Percentiles rank a stretch among this genome's conserved stretches.
Conservation (phyloP, 2,888 invertebrate species). For the Pyrrhosoma nymphula region DNA sequence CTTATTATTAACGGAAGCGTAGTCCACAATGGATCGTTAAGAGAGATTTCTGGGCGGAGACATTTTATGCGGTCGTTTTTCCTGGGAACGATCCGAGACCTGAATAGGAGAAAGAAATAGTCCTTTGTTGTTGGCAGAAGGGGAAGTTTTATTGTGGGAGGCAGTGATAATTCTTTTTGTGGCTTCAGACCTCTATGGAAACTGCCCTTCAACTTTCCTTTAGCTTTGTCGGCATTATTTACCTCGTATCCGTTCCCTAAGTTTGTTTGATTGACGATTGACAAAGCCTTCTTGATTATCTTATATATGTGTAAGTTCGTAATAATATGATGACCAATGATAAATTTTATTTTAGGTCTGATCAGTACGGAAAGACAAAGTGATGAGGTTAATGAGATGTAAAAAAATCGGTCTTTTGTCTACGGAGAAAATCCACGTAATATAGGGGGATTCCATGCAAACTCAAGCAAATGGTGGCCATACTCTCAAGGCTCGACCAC, state of each 20-base stretch:
- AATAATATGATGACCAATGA: background rate
- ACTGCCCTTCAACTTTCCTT: background rate
- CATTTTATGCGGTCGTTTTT: constrained; percentile 12
- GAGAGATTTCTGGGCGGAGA: background rate
- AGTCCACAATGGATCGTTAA: background rate
- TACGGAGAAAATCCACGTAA: too few relatives aligned
- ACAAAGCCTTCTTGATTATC: background rate
- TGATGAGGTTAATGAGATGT: too few relatives aligned
- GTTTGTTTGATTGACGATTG: background rate
- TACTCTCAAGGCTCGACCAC: too few relatives aligned
- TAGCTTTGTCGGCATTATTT: background rate
- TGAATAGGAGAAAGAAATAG: constrained; percentile 9
- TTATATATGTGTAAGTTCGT: background rate
- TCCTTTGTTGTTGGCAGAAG: background rate
- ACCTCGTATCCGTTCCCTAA: background rate
- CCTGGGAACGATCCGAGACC: background rate
- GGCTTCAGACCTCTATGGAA: background rate
- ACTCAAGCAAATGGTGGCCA: too few relatives aligned
- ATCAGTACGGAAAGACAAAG: too few relatives aligned
- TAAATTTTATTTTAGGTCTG: too few relatives aligned
- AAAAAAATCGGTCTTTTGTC: too few relatives aligned
- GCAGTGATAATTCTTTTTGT: background rate
- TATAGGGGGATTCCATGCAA: too few relatives aligned
- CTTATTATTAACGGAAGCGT: background rate
- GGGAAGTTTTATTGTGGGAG: background rate